phyloP scores from a whole-genome alignment of 2,113 vertebrate genomes.

The Suricata suricatta region DNA sequence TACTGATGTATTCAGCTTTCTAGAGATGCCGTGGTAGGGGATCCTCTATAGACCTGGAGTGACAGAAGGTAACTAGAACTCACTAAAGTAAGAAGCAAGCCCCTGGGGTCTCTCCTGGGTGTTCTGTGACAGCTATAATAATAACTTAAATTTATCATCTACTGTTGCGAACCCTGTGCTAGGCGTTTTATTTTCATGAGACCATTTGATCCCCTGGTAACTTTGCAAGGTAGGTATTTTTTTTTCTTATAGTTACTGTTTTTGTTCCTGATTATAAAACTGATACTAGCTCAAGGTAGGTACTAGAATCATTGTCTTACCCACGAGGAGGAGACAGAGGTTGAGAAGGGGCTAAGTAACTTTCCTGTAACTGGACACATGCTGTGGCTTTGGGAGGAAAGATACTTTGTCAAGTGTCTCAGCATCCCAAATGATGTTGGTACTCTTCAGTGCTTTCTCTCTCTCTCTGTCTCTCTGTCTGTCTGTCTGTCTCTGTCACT shows the following conservation, averaged over 20 bases:
- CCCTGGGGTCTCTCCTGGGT: background rate
- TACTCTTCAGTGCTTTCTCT: background rate
- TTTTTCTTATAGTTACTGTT: background rate
- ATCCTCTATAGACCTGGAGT: constrained; percentile 75
- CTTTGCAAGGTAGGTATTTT: background rate
- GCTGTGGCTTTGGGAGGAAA: background rate
- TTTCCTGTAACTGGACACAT: background rate
- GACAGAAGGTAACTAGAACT: constrained; percentile 77
- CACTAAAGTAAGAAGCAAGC: constrained; percentile 58
- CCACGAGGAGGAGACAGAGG: background rate
- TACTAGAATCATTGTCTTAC: background rate
- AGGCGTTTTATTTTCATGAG: background rate
- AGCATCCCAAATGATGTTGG: background rate
- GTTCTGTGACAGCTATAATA: constrained; percentile 47
- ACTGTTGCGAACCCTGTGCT: background rate
- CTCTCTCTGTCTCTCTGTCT: background rate
- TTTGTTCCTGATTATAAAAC: constrained; percentile 43
- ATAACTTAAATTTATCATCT: constrained; percentile 44
- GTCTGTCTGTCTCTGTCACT: too few species aligned
- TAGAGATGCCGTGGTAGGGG: constrained; percentile 72
- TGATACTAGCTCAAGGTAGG: background rate
- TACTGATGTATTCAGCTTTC: constrained; percentile 80
- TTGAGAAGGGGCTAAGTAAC: background rate
- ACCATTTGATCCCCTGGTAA: background rate
- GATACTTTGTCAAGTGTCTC: background rate